A percentile compares a stretch with the other conserved stretches of the same genome.
Evolutionary conservation across 2,888 invertebrate species (phyloP).

Genomic region (Andrena marginata): DNA sequence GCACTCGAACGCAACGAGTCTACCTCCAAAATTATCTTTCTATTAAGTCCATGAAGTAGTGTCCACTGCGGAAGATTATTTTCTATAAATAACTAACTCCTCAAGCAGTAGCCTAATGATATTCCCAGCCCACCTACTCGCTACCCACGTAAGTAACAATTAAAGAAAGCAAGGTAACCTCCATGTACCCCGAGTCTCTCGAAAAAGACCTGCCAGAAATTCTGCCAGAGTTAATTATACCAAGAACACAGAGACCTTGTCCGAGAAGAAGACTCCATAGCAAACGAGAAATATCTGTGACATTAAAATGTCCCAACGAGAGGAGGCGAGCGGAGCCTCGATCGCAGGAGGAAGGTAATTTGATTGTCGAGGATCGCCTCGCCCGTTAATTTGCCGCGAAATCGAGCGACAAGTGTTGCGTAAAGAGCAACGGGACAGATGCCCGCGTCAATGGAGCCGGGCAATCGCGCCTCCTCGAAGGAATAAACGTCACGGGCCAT

Average conservation of each 20-base stretch:
- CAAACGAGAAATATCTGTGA: neutral
- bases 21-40: too few relatives aligned
- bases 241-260: neutral
- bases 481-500: conserved; percentile 56
- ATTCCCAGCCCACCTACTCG: too few relatives aligned
- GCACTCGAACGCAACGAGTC: too few relatives aligned
- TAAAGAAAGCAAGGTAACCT: neutral
- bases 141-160: neutral
- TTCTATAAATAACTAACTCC: too few relatives aligned
- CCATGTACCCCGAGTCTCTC: neutral
- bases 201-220: neutral
- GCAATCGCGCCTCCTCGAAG: conserved; percentile 18
- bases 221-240: neutral
- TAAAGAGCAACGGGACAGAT: conserved; percentile 18
- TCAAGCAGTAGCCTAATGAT: too few relatives aligned
- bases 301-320: neutral
- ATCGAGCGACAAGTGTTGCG: neutral
- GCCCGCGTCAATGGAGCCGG: neutral
- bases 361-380: too few relatives aligned
- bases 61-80: too few relatives aligned
- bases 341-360: too few relatives aligned
- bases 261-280: neutral
- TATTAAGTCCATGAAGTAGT: too few relatives aligned
- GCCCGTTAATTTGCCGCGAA: too few relatives aligned
- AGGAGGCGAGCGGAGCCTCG: neutral